These are phyloP conservation scores for Peromyscus eremicus DNA, from an alignment of 2,797 vertebrate species.

Conservation along the genomic window DNA sequence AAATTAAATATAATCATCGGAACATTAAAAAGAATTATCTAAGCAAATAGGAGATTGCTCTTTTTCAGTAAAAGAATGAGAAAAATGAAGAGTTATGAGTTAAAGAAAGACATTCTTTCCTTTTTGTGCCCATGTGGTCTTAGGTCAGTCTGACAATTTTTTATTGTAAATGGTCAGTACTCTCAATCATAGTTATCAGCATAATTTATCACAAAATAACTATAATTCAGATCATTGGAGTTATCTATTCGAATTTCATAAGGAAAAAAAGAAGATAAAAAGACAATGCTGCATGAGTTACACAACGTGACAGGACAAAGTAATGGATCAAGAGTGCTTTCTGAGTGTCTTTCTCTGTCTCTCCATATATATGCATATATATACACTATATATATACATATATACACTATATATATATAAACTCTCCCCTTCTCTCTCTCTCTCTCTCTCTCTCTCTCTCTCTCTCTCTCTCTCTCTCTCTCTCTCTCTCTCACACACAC, in stretches of 20 bases:
- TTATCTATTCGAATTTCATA: slow-evolving; percentile 57
- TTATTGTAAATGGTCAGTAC: slow-evolving; percentile 22
- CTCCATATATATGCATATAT: background rate
- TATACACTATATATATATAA: too few relatives aligned
- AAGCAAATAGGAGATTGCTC: background rate
- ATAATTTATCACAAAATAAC: slow-evolving; percentile 31
- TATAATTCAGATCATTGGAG: slow-evolving; percentile 56
- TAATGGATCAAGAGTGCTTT: background rate
- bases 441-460: too few relatives aligned
- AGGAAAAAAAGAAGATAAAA: slow-evolving; percentile 19
- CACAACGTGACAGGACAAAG: background rate
- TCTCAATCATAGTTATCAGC: background rate
- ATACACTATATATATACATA: background rate
- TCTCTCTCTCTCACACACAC: too few relatives aligned
- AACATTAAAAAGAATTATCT: background rate
- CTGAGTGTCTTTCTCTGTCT: background rate
- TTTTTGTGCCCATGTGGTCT: background rate
- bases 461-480: too few relatives aligned
- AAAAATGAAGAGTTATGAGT: slow-evolving; percentile 63
- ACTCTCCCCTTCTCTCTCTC: too few relatives aligned
- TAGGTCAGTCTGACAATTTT: slow-evolving; percentile 74
- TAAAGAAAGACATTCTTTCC: slow-evolving; percentile 36
- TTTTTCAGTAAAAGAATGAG: slow-evolving; percentile 42
- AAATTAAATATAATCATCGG: slow-evolving; percentile 62
- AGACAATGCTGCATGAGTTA: background rate